Evolutionary conservation across 2,797 vertebrate genomes (phyloP).

Genomic region (Phrynocephalus forsythii): DNA sequence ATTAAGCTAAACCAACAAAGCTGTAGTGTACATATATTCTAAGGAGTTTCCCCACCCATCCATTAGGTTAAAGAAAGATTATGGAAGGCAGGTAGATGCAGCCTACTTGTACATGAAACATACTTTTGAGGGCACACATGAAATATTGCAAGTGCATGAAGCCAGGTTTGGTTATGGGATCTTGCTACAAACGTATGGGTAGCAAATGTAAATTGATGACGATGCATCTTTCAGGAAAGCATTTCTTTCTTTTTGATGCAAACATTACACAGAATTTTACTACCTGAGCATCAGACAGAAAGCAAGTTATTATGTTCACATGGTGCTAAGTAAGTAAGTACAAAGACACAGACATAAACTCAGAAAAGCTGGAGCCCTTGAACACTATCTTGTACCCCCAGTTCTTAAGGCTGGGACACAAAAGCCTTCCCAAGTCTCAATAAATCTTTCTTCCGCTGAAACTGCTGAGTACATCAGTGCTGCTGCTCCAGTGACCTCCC

Average conservation of each 20-base stretch:
- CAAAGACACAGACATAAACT: background rate
- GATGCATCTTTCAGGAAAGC: background rate
- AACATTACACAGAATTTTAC: background rate
- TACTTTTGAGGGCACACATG: slow-evolving; percentile 19
- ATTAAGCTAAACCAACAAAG: background rate
- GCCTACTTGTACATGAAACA: background rate
- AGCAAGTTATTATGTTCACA: background rate
- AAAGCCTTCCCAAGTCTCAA: background rate
- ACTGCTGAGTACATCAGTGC: background rate
- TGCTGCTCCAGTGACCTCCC: too few species aligned
- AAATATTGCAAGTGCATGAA: background rate
- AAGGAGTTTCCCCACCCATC: background rate
- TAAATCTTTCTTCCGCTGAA: background rate
- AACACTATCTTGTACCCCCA: background rate
- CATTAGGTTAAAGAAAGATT: background rate
- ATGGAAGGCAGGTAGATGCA: background rate
- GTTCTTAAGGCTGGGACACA: background rate
- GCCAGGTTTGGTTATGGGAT: background rate
- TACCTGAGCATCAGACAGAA: background rate
- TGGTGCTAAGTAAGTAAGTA: background rate
- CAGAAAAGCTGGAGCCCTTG: background rate
- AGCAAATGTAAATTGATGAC: background rate
- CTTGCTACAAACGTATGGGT: background rate
- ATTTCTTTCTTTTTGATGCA: background rate
- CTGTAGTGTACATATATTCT: background rate